Percentiles rank a stretch among this genome's conserved stretches.
Conservation (phyloP, 2,888 invertebrate species). For the Boloria selene region DNA sequence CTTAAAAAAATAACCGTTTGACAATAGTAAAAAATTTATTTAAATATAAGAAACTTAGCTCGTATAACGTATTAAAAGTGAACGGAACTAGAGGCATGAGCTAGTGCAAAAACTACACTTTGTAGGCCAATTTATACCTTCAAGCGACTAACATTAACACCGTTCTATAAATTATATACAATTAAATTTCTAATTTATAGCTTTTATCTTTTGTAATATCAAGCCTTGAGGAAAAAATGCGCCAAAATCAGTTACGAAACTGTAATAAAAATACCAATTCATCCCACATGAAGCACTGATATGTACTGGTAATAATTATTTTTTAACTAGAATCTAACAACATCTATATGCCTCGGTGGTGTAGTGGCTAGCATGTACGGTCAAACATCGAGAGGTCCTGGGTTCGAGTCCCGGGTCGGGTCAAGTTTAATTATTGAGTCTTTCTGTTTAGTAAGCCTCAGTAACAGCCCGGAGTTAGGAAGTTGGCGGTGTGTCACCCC, state of each 20-base stretch:
- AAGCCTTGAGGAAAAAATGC: constrained; percentile 25
- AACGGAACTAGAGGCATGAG: not conserved
- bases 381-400: too few relatives aligned
- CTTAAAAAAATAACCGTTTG: too few relatives aligned
- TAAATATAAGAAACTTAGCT: not conserved
- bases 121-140: constrained; percentile 25
- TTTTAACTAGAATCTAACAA: too few relatives aligned
- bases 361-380: too few relatives aligned
- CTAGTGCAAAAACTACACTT: not conserved
- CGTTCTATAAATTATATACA: constrained; percentile 30
- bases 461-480: too few relatives aligned
- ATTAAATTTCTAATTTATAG: constrained; percentile 36
- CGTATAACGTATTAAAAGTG: not conserved
- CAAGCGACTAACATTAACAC: constrained; percentile 23
- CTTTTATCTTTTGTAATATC: constrained; percentile 22
- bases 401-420: too few relatives aligned
- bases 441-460: too few relatives aligned
- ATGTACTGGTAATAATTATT: too few relatives aligned
- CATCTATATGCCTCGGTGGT: too few relatives aligned
- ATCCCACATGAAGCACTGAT: not conserved
- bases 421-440: too few relatives aligned
- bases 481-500: too few relatives aligned
- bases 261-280: not conserved
- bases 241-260: constrained; percentile 10
- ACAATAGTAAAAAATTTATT: too few relatives aligned